These are phyloP conservation scores for Agrochola lychnidis DNA, from an alignment of 2,888 invertebrate genomes.

Conservation along the genomic window DNA sequence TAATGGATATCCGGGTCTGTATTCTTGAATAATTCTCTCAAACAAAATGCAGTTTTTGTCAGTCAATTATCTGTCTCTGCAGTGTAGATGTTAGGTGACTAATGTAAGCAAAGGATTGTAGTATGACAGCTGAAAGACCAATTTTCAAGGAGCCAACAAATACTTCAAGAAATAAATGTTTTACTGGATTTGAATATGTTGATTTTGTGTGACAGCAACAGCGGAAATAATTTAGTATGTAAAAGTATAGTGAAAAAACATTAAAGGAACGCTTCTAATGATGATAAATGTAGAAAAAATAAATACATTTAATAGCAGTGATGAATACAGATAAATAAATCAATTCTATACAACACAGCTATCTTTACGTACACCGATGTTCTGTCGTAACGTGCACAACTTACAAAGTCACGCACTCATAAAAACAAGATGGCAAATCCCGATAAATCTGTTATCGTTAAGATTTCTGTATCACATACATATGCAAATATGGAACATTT, in stretches of 20 bases:
- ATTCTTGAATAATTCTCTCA: neutral
- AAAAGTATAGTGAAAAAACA: neutral
- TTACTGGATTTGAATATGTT: no score
- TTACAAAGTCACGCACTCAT: slow-evolving; percentile 72
- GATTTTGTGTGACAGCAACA: neutral
- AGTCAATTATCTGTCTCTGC: neutral
- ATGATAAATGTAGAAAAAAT: neutral
- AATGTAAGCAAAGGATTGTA: neutral
- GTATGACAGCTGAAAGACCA: neutral
- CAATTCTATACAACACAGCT: slow-evolving; percentile 62
- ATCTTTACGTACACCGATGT: slow-evolving; percentile 64
- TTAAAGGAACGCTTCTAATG: neutral
- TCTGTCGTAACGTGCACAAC: slow-evolving; percentile 66
- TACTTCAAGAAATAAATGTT: neutral
- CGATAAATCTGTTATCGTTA: slow-evolving; percentile 79
- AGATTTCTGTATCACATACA: slow-evolving; percentile 78
- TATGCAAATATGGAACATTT: slow-evolving; percentile 73
- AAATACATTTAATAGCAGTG: slow-evolving; percentile 49
- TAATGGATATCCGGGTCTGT: neutral
- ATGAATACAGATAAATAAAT: slow-evolving; percentile 66
- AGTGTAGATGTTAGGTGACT: neutral
- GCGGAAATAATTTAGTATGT: slow-evolving; percentile 4
- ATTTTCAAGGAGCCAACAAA: slow-evolving; percentile 3
- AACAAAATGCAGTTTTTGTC: neutral
- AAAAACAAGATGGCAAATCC: slow-evolving; percentile 75